phyloP scores from a whole-genome alignment of 1,140 invertebrate species.

The Sitobion miscanthi region DNA sequence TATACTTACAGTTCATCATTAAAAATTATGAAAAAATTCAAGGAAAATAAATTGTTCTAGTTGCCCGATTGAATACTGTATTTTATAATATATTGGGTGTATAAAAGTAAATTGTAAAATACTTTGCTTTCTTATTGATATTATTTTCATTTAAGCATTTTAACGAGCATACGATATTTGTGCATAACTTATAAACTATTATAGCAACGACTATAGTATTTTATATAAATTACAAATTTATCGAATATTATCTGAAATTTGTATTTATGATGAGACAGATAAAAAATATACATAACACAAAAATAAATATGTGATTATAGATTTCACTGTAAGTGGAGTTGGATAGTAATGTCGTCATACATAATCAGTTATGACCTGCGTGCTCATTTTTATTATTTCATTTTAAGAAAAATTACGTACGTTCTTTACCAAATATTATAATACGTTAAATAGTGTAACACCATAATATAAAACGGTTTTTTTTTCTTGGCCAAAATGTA shows the following conservation, averaged over 20 bases:
- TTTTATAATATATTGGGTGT: neutral
- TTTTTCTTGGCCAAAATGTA: neutral
- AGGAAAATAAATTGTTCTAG: neutral
- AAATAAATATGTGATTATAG: too few species aligned
- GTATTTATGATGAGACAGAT: neutral
- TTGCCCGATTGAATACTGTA: neutral
- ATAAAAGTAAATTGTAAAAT: neutral
- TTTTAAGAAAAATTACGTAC: too few species aligned
- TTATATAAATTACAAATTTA: neutral
- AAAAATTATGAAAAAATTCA: neutral
- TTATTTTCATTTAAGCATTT: neutral
- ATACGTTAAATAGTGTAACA: neutral
- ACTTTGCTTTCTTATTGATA: neutral
- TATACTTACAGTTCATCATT: neutral
- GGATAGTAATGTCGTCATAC: too few species aligned
- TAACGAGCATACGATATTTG: neutral
- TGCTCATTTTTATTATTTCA: too few species aligned
- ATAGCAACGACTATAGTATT: neutral
- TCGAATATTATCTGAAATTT: neutral
- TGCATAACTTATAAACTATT: neutral
- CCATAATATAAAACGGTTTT: neutral
- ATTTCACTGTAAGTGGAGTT: too few species aligned
- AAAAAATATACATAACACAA: neutral
- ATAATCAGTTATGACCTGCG: too few species aligned
- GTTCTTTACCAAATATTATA: neutral